phyloP scores from a whole-genome alignment of 1,140 invertebrate species.

The Drosophila bocqueti region DNA sequence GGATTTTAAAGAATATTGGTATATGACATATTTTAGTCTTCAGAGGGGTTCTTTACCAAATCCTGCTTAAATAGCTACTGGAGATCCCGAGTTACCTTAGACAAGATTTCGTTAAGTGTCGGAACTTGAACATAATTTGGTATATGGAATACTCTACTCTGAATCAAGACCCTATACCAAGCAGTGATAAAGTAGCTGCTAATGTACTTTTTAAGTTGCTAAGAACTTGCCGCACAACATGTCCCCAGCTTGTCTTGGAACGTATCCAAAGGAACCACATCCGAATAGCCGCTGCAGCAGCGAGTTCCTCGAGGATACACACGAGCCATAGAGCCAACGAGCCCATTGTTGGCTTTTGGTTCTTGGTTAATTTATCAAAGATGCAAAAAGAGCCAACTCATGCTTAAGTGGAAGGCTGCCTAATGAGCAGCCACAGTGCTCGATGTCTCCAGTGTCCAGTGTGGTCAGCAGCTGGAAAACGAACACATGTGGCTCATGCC shows the following conservation, averaged over 20 bases:
- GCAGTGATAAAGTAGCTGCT: background rate
- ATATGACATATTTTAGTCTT: too few relatives aligned
- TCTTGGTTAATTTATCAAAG: conserved; percentile 58
- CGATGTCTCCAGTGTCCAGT: conserved; percentile 49
- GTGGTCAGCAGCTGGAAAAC: conserved; percentile 77
- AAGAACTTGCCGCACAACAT: background rate
- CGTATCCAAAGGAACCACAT: background rate
- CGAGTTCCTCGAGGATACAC: conserved; percentile 1
- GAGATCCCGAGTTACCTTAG: background rate
- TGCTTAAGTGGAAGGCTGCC: conserved; percentile 71
- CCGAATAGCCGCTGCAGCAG: background rate
- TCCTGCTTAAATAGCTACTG: background rate
- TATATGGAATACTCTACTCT: background rate
- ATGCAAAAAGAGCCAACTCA: conserved; percentile 68
- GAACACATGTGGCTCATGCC: conserved; percentile 48
- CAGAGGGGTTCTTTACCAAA: background rate
- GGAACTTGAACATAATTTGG: background rate
- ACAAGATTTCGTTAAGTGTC: too few relatives aligned
- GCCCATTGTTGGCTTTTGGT: conserved; percentile 9
- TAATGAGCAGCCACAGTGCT: conserved; percentile 59
- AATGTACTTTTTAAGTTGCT: background rate
- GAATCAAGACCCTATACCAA: background rate
- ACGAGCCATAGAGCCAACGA: conserved; percentile 29
- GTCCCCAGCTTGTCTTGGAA: background rate
- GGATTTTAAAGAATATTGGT: background rate